phyloP scores from a whole-genome alignment of 2,888 invertebrate genomes.

The Heliothis peltigera region DNA sequence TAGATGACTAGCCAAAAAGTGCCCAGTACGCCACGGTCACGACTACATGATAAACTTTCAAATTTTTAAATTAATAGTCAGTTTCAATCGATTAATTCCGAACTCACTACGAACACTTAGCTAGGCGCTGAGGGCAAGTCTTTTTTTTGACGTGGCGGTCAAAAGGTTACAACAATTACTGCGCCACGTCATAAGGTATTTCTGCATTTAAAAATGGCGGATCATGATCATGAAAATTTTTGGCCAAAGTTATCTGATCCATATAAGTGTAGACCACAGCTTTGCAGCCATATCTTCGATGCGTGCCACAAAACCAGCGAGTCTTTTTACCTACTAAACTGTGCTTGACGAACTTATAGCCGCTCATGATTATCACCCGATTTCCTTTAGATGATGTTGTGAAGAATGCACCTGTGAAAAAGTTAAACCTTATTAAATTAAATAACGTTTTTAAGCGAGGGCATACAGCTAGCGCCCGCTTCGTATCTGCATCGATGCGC shows the following conservation, averaged over 20 bases:
- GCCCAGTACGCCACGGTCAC: too few relatives aligned
- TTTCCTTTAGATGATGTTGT: conserved; percentile 61
- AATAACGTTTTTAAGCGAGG: too few relatives aligned
- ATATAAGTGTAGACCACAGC: conserved; percentile 52
- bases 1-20: too few relatives aligned
- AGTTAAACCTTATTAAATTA: not conserved
- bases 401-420: conserved; percentile 56
- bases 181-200: not conserved
- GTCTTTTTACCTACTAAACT: conserved; percentile 52
- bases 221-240: conserved; percentile 33
- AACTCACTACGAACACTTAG: too few relatives aligned
- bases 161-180: too few relatives aligned
- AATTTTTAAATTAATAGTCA: too few relatives aligned
- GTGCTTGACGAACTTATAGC: conserved; percentile 68
- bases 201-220: conserved; percentile 16
- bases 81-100: too few relatives aligned
- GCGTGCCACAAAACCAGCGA: conserved; percentile 66
- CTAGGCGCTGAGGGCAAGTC: too few relatives aligned
- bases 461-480: too few relatives aligned
- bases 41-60: too few relatives aligned
- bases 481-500: too few relatives aligned
- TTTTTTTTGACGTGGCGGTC: too few relatives aligned
- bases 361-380: conserved; percentile 59
- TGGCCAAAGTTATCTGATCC: conserved; percentile 15
- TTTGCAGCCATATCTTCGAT: conserved; percentile 50